Evolutionary conservation across 2,888 invertebrate species (phyloP).

Genomic region (Axea sp.): DNA sequence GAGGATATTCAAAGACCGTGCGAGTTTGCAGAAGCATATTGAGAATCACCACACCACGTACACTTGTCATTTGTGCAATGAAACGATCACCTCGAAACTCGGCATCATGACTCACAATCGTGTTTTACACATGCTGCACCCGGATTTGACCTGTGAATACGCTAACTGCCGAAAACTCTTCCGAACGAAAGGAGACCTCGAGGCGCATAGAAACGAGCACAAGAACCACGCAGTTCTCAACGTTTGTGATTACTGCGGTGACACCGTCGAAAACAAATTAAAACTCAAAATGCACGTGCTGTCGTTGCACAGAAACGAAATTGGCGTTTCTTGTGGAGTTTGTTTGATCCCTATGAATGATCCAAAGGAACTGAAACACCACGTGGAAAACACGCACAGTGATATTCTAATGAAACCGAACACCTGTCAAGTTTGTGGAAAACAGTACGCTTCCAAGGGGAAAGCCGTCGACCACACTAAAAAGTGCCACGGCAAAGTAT

Average conservation of each 20-base stretch:
- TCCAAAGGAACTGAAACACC: conserved; percentile 81
- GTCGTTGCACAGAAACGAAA: conserved; percentile 81
- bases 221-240: conserved; percentile 79
- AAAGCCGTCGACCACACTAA: conserved; percentile 83
- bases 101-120: conserved; percentile 82
- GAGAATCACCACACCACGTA: conserved; percentile 82
- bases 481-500: conserved; percentile 82
- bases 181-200: conserved; percentile 80
- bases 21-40: conserved; percentile 81
- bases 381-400: conserved; percentile 81
- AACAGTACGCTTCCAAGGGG: conserved; percentile 82
- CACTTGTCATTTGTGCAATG: conserved; percentile 81
- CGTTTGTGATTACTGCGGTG: conserved; percentile 82
- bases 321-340: conserved; percentile 82
- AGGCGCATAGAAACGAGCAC: conserved; percentile 81
- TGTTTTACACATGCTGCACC: conserved; percentile 81
- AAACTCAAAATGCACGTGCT: conserved; percentile 83
- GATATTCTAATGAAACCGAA: conserved; percentile 80
- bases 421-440: conserved; percentile 82
- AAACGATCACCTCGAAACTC: conserved; percentile 81
- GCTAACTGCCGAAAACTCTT: conserved; percentile 81
- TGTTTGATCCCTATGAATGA: conserved; percentile 82
- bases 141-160: conserved; percentile 80
- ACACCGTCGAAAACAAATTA: conserved; percentile 81
- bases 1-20: conserved; percentile 82